phyloP scores from a whole-genome alignment of 2,888 invertebrate genomes.

The Diplazon laetatorius region DNA sequence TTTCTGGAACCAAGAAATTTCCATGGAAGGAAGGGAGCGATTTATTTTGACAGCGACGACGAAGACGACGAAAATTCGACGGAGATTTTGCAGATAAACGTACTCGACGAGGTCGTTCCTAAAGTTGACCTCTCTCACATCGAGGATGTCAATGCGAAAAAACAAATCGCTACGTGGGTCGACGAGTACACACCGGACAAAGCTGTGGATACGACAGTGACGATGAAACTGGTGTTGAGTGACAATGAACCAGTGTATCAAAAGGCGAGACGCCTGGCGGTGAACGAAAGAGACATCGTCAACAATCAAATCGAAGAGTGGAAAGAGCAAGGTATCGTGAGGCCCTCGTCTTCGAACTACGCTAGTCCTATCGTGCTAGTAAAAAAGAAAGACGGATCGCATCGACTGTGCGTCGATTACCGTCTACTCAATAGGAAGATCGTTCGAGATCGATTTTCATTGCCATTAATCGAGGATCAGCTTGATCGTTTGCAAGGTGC shows the following conservation, averaged over 20 bases:
- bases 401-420: constrained; percentile 67
- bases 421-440: constrained; percentile 65
- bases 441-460: constrained; percentile 64
- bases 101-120: neutral
- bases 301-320: constrained; percentile 63
- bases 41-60: neutral
- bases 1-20: constrained; percentile 18
- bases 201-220: constrained; percentile 63
- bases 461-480: constrained; percentile 69
- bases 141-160: neutral
- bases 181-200: constrained; percentile 66
- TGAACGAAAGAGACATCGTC: constrained; percentile 70
- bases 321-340: constrained; percentile 72
- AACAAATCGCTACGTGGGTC: constrained; percentile 39
- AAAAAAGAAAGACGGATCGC: constrained; percentile 69
- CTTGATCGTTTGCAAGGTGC: constrained; percentile 47
- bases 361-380: constrained; percentile 74
- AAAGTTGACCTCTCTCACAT: neutral
- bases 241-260: constrained; percentile 72
- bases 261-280: constrained; percentile 67
- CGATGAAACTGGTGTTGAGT: constrained; percentile 71
- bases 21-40: neutral
- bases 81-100: neutral
- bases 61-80: neutral
- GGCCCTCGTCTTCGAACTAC: constrained; percentile 74